A percentile compares a stretch with the other conserved stretches of the same genome.
These are phyloP conservation scores for Egretta garzetta DNA, from an alignment of 2,113 vertebrate genomes.

Conservation along the genomic window DNA sequence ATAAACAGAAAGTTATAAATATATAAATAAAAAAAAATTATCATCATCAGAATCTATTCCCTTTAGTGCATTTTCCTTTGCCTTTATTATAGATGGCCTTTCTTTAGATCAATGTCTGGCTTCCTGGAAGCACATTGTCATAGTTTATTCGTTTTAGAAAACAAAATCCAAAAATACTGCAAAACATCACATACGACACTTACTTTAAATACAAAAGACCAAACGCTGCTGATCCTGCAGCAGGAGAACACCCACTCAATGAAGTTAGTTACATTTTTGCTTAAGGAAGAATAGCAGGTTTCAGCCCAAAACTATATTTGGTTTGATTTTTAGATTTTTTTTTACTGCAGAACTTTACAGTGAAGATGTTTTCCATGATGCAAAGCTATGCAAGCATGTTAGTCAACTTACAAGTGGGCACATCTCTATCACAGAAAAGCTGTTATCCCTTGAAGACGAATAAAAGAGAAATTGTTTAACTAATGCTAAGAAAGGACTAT, in stretches of 20 bases:
- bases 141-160: conserved; percentile 31
- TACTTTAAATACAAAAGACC: neutral
- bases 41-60: neutral
- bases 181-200: neutral
- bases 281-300: neutral
- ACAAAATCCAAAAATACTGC: neutral
- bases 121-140: conserved; percentile 28
- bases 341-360: neutral
- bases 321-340: neutral
- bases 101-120: neutral
- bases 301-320: neutral
- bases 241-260: neutral
- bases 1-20: neutral
- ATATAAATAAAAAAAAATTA: neutral
- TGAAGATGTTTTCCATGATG: neutral
- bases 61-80: neutral
- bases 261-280: neutral
- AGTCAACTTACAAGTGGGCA: neutral
- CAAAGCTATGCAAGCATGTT: neutral
- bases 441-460: neutral
- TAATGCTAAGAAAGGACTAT: neutral
- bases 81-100: neutral
- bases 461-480: neutral
- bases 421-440: neutral
- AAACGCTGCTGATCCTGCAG: neutral